A percentile compares a stretch with the other conserved stretches of the same genome.
phyloP scores from a whole-genome alignment of 2,113 vertebrate species.

The Ginglymostoma cirratum region DNA sequence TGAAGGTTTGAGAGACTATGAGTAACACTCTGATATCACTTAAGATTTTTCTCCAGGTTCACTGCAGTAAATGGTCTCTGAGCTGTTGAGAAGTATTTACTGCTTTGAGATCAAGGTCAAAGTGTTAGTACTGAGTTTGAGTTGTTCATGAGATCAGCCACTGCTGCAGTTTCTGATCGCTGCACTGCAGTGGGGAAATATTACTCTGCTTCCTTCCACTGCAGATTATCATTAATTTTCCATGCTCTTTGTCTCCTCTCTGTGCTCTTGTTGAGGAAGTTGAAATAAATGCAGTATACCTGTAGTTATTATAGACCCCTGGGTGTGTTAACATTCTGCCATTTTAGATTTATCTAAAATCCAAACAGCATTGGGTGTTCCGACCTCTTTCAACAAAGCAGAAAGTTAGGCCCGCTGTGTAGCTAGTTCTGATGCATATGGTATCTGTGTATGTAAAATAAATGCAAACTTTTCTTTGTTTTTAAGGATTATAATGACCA shows the following conservation, averaged over 20 bases:
- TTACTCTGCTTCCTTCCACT: not conserved
- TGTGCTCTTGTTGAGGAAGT: not conserved
- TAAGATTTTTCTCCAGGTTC: not conserved
- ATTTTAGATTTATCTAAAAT: not conserved
- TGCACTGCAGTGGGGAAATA: not conserved
- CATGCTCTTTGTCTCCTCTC: not conserved
- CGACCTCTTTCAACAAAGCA: too few relatives aligned
- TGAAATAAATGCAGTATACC: not conserved
- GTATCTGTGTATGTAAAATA: not conserved
- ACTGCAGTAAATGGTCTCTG: not conserved
- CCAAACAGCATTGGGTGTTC: too few relatives aligned
- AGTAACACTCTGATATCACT: not conserved
- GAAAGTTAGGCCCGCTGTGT: not conserved
- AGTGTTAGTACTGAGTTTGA: not conserved
- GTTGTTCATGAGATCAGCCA: not conserved
- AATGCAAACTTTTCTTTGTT: slow-evolving; percentile 45
- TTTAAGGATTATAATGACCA: slow-evolving; percentile 95
- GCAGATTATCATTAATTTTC: not conserved
- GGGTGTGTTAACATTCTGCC: not conserved
- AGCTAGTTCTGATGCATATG: not conserved
- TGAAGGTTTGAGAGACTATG: not conserved
- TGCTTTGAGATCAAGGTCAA: not conserved
- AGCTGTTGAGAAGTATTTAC: not conserved
- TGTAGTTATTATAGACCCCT: not conserved
- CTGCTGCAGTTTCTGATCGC: not conserved